A percentile compares a stretch with the other conserved stretches of the same genome.
These are phyloP conservation scores for Diacarnus erythraeanus DNA, from an alignment of 37 sponge, comb jelly and placozoan genomes.

Conservation along the genomic window DNA sequence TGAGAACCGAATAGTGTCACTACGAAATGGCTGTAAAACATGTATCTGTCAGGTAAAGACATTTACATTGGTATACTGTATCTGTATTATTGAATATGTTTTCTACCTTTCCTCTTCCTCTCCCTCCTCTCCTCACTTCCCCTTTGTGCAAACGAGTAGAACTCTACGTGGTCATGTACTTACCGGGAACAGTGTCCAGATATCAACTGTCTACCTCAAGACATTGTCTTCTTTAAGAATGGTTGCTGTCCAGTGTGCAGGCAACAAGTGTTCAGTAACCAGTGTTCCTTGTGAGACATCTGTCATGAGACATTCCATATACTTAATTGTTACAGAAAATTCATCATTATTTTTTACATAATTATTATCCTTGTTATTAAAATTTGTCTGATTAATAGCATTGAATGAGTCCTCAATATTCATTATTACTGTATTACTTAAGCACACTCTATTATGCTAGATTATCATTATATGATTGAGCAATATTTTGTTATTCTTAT, in stretches of 20 bases:
- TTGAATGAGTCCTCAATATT: too few relatives aligned
- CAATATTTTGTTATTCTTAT: too few relatives aligned
- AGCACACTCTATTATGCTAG: too few relatives aligned
- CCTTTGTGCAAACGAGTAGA: too few relatives aligned
- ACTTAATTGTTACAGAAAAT: background rate
- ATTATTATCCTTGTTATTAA: too few relatives aligned
- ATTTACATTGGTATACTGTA: background rate
- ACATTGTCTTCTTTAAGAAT: constrained; percentile 7
- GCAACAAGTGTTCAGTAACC: background rate
- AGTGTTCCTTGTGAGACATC: background rate
- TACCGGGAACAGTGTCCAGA: background rate
- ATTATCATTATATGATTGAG: too few relatives aligned
- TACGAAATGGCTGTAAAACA: constrained; percentile 19
- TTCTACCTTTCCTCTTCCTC: background rate
- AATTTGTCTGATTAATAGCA: too few relatives aligned
- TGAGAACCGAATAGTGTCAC: background rate
- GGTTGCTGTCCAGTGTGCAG: constrained; percentile 13
- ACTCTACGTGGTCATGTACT: background rate
- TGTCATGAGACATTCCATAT: too few relatives aligned
- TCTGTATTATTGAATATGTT: background rate
- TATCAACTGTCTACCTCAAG: background rate
- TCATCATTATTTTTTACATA: too few relatives aligned
- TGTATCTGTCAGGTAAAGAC: constrained; percentile 8
- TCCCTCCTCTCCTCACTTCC: background rate
- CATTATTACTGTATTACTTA: too few relatives aligned